Evolutionary conservation across 1,140 invertebrate species (phyloP).

Genomic region (Homarus americanus): DNA sequence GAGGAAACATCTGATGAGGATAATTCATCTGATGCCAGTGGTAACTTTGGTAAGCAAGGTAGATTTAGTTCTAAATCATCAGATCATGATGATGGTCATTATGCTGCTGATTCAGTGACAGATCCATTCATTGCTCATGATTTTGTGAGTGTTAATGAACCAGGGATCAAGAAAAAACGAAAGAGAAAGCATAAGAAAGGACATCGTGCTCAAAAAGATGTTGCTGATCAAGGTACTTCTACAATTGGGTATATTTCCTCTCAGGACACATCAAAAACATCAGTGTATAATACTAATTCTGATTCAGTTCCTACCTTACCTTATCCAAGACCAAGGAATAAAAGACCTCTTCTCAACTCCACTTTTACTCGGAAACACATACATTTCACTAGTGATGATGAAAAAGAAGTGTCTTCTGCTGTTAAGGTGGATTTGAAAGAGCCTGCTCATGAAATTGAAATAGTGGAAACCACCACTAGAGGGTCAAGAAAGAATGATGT

Average conservation of each 20-base stretch:
- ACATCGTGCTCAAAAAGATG: background rate
- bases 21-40: background rate
- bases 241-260: background rate
- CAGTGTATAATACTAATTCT: background rate
- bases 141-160: background rate
- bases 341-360: constrained; percentile 12
- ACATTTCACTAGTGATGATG: constrained; percentile 29
- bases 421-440: background rate
- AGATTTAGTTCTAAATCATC: no score
- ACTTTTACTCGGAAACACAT: constrained; percentile 27
- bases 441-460: constrained; percentile 11
- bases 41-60: background rate
- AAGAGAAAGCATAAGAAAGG: constrained; percentile 35
- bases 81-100: background rate
- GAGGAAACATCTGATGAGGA: constrained; percentile 5
- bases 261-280: background rate
- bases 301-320: background rate
- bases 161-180: constrained; percentile 9
- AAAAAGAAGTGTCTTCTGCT: constrained; percentile 3
- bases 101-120: constrained; percentile 26
- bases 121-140: background rate
- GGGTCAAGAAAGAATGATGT: background rate
- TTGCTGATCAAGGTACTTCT: background rate
- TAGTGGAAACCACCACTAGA: constrained; percentile 6
- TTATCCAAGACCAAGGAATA: background rate